Percentiles rank a stretch among this genome's conserved stretches.
These are phyloP conservation scores for Metaphire vulgaris DNA, from an alignment of 1,140 invertebrate genomes.

Conservation along the genomic window DNA sequence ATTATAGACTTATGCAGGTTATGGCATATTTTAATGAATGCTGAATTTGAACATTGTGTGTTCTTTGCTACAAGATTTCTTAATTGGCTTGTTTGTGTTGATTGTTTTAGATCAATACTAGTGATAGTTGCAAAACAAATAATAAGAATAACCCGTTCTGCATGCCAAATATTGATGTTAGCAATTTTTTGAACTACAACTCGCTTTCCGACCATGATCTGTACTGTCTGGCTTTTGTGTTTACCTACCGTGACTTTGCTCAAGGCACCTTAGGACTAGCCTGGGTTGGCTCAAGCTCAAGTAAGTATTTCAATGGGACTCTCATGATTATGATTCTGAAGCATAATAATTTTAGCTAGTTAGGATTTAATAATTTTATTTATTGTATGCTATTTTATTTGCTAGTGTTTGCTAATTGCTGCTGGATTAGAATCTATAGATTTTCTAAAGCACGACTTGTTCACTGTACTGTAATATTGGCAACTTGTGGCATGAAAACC, in stretches of 20 bases:
- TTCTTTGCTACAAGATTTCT: too few species aligned
- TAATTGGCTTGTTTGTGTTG: too few species aligned
- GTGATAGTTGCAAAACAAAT: background rate
- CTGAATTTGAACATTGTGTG: too few species aligned
- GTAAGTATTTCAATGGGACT: too few species aligned
- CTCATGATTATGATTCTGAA: too few species aligned
- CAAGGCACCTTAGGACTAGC: conserved; percentile 92
- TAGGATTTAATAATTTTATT: background rate
- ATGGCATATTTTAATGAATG: too few species aligned
- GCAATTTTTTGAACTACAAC: conserved; percentile 96
- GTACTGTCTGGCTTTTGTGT: conserved; percentile 97
- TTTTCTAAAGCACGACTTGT: background rate
- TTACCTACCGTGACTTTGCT: conserved; percentile 95
- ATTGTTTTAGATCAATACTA: background rate
- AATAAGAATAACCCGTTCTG: conserved; percentile 62
- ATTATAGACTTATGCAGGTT: too few species aligned
- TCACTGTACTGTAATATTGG: background rate
- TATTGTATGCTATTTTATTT: background rate
- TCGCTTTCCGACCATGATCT: conserved; percentile 93
- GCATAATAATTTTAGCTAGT: background rate
- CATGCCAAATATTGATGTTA: conserved; percentile 95
- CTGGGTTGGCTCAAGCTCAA: conserved; percentile 76
- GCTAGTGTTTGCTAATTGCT: background rate
- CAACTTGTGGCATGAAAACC: too few species aligned
- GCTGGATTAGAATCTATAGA: background rate